A percentile compares a stretch with the other conserved stretches of the same genome.
Conservation (phyloP, 2,888 invertebrate species). For the Antheraea yamamai region DNA sequence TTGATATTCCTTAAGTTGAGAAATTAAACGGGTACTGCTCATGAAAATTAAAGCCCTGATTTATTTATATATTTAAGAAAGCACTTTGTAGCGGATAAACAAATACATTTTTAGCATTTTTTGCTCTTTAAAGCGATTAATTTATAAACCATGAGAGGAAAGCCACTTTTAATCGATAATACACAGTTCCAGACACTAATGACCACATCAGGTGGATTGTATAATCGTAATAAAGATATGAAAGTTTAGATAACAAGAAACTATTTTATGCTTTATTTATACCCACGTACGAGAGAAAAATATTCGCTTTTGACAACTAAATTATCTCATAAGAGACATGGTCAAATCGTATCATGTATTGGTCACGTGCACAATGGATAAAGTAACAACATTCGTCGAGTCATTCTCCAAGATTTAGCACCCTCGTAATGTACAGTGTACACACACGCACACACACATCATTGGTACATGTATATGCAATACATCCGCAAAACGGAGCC, state of each 20-base stretch:
- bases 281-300: neutral
- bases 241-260: too few species aligned
- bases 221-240: too few species aligned
- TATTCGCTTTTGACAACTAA: neutral
- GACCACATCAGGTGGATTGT: too few species aligned
- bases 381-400: neutral
- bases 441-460: neutral
- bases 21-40: neutral
- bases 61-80: neutral
- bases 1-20: neutral
- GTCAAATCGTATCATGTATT: neutral
- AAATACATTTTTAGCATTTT: neutral
- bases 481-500: constrained; percentile 53
- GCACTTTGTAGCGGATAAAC: neutral
- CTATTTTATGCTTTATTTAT: neutral
- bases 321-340: neutral
- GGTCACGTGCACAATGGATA: neutral
- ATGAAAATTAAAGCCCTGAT: neutral
- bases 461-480: constrained; percentile 34
- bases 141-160: too few species aligned
- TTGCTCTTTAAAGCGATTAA: neutral
- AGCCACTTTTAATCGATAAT: too few species aligned
- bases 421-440: neutral
- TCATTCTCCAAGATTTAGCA: neutral
- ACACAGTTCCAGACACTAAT: too few species aligned